Evolutionary conservation across 2,888 invertebrate species (phyloP).

Genomic region (Dermolepida albohirtum): DNA sequence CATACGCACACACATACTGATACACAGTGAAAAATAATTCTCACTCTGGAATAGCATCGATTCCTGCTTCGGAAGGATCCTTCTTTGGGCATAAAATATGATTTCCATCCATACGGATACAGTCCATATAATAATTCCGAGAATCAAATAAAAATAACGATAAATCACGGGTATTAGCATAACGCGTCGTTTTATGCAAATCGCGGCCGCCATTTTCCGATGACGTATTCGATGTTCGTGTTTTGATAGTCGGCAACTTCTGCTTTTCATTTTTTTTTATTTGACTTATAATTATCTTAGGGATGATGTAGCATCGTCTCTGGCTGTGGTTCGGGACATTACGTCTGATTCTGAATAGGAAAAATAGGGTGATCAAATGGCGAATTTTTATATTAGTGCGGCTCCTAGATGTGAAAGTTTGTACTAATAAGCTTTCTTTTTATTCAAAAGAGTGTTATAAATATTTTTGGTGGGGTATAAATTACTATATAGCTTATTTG

Average conservation of each 20-base stretch:
- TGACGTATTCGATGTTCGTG: slow-evolving; percentile 54
- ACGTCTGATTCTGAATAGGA: slow-evolving; percentile 14
- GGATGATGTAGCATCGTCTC: slow-evolving; percentile 28
- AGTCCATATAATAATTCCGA: slow-evolving; percentile 68
- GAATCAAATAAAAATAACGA: slow-evolving; percentile 68
- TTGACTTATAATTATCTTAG: slow-evolving; percentile 44
- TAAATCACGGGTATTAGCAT: slow-evolving; percentile 65
- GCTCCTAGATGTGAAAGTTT: slow-evolving; percentile 22
- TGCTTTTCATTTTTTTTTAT: slow-evolving; percentile 47
- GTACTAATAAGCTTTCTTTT: slow-evolving; percentile 13
- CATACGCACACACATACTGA: slow-evolving; percentile 19
- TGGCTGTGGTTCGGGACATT: background rate
- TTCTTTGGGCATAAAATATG: slow-evolving; percentile 64
- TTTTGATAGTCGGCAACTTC: slow-evolving; percentile 49
- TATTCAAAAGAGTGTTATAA: background rate
- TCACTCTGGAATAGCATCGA: slow-evolving; percentile 57
- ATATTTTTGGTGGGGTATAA: background rate
- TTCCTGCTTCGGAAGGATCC: slow-evolving; percentile 57
- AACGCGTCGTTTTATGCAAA: slow-evolving; percentile 65
- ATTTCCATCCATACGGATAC: slow-evolving; percentile 68
- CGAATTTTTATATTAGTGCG: slow-evolving; percentile 27
- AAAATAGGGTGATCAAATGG: slow-evolving; percentile 33
- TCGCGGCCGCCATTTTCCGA: slow-evolving; percentile 60
- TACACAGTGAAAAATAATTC: slow-evolving; percentile 56
- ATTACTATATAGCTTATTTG: no score